These are phyloP conservation scores for Aphelocoma californica DNA, from an alignment of 2,797 vertebrate species.

Conservation along the genomic window DNA sequence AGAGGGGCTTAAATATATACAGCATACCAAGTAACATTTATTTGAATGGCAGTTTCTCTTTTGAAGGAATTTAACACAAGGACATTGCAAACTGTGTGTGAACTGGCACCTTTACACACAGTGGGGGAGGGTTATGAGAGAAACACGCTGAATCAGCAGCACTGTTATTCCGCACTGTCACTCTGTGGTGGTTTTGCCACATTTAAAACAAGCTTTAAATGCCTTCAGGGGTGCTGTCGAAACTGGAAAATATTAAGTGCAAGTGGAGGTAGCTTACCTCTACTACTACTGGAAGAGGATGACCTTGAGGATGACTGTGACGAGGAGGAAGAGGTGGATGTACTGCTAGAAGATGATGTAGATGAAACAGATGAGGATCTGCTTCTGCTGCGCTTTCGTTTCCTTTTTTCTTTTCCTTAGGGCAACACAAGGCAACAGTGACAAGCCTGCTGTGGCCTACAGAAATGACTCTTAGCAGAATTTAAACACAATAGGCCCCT, in stretches of 20 bases:
- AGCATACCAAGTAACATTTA: not conserved
- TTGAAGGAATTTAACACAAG: not conserved
- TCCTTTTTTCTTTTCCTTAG: slow-evolving; percentile 79
- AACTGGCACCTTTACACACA: not conserved
- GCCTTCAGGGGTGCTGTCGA: not conserved
- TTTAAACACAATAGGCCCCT: fast-evolving
- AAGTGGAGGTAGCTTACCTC: slow-evolving; percentile 60
- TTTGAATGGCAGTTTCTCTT: not conserved
- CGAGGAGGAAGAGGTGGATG: slow-evolving; percentile 72
- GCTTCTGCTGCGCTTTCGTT: slow-evolving; percentile 85
- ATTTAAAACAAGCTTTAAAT: not conserved
- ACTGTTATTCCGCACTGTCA: not conserved
- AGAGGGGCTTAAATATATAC: not conserved
- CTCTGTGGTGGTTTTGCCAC: not conserved
- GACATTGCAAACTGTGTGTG: fast-evolving
- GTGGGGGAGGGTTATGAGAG: not conserved
- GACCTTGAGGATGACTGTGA: slow-evolving; percentile 75
- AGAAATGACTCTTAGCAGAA: not conserved
- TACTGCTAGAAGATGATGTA: slow-evolving; percentile 74
- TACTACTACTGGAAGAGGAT: slow-evolving; percentile 78
- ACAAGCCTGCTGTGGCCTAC: not conserved
- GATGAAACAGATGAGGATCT: slow-evolving; percentile 79
- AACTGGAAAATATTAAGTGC: not conserved
- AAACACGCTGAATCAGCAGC: not conserved
- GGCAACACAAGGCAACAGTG: not conserved